These are phyloP conservation scores for Ernsta delagoae DNA, from an alignment of 2,888 invertebrate genomes.

Conservation along the genomic window DNA sequence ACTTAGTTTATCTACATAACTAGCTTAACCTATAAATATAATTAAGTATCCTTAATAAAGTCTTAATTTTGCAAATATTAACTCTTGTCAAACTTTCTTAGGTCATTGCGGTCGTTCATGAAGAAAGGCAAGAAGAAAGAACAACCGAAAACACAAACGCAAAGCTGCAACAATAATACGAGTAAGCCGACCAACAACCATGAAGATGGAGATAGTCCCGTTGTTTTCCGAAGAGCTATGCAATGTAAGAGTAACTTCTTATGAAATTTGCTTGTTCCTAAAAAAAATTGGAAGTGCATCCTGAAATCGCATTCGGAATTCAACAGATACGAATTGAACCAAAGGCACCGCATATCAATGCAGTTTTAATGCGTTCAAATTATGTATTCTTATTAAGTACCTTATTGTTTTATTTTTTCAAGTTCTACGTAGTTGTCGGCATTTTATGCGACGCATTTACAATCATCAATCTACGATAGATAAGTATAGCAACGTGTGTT, in stretches of 20 bases:
- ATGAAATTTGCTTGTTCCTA: no score
- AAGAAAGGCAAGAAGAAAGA: constrained; percentile 75
- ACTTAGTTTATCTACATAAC: no score
- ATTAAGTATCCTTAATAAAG: background rate
- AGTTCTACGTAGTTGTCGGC: constrained; percentile 36
- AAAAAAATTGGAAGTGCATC: no score
- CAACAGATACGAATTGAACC: no score
- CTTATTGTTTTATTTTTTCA: constrained; percentile 16
- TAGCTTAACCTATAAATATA: no score
- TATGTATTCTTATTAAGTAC: no score
- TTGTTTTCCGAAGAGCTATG: constrained; percentile 71
- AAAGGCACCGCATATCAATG: no score
- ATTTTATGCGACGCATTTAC: constrained; percentile 28
- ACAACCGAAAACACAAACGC: constrained; percentile 42
- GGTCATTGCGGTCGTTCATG: constrained; percentile 80
- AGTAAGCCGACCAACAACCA: constrained; percentile 46
- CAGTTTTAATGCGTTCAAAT: no score
- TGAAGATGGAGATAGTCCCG: constrained; percentile 70
- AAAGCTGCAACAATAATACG: constrained; percentile 46
- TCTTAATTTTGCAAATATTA: background rate
- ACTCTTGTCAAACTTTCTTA: constrained; percentile 50
- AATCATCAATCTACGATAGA: constrained; percentile 17
- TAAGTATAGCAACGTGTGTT: constrained; percentile 27
- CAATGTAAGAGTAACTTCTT: constrained; percentile 46
- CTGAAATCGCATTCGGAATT: no score